These are phyloP conservation scores for Alcis repandata DNA, from an alignment of 2,888 invertebrate species.

Conservation along the genomic window DNA sequence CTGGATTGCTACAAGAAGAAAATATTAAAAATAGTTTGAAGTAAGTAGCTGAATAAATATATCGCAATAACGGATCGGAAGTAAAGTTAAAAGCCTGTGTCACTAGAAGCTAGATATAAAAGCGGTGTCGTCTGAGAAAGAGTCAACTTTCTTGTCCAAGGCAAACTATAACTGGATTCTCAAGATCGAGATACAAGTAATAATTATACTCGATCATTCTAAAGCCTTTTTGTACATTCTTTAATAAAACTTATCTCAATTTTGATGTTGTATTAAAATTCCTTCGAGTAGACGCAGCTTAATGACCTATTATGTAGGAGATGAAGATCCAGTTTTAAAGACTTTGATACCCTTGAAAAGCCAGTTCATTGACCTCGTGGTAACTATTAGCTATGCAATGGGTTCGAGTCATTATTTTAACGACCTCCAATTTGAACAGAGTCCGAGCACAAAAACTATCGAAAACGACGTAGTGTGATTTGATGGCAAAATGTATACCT, in stretches of 20 bases:
- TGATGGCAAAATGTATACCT: no score
- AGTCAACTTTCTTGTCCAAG: slow-evolving; percentile 11
- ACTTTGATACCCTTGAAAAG: slow-evolving; percentile 25
- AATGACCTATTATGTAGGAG: slow-evolving; percentile 16
- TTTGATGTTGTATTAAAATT: not conserved
- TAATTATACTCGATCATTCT: slow-evolving; percentile 6
- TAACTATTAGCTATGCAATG: slow-evolving; percentile 26
- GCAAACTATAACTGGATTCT: slow-evolving; percentile 15
- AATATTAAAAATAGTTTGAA: not conserved
- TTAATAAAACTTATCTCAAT: slow-evolving; percentile 1
- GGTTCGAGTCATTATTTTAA: slow-evolving; percentile 28
- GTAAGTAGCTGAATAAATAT: not conserved
- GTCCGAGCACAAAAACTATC: no score
- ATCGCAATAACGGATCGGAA: not conserved
- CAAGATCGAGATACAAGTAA: slow-evolving; percentile 12
- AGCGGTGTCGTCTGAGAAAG: not conserved
- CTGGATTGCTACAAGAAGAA: not conserved
- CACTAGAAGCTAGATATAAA: slow-evolving; percentile 2
- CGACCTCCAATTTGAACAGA: slow-evolving; percentile 23
- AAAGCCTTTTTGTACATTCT: not conserved
- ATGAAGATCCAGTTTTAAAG: slow-evolving; percentile 24
- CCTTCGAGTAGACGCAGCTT: slow-evolving; percentile 7
- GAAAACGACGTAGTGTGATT: no score
- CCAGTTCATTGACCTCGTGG: slow-evolving; percentile 37
- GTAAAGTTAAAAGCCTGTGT: not conserved